These are phyloP conservation scores for Neofelis nebulosa DNA, from an alignment of 2,113 vertebrate genomes.

Conservation along the genomic window DNA sequence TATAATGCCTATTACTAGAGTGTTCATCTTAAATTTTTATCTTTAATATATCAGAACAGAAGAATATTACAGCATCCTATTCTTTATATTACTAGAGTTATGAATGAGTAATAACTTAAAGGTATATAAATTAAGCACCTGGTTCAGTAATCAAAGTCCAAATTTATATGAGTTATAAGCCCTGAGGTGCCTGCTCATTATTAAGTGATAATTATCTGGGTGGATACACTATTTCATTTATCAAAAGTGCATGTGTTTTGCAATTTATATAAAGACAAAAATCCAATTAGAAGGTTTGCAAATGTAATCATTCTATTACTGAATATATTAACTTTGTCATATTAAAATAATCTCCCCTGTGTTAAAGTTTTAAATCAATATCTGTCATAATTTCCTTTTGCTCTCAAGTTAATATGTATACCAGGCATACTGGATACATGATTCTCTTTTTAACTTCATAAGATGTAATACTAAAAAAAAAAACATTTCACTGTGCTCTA, in stretches of 20 bases:
- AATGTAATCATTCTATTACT: slow-evolving; percentile 33
- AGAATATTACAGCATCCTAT: not conserved
- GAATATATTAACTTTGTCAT: slow-evolving; percentile 54
- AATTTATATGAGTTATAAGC: not conserved
- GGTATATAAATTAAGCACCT: not conserved
- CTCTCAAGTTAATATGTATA: slow-evolving; percentile 24
- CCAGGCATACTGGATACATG: not conserved
- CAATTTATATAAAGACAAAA: slow-evolving; percentile 56
- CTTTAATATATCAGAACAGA: not conserved
- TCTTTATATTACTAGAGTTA: slow-evolving; percentile 18
- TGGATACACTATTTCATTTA: slow-evolving; percentile 42
- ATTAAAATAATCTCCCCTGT: slow-evolving; percentile 38
- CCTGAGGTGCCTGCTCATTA: not conserved
- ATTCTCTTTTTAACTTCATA: not conserved
- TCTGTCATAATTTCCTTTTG: slow-evolving; percentile 45
- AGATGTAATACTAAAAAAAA: not conserved
- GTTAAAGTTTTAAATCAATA: slow-evolving; percentile 48
- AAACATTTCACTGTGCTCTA: slow-evolving; percentile 41
- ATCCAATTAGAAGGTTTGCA: slow-evolving; percentile 45
- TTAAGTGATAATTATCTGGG: slow-evolving; percentile 43
- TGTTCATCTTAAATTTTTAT: not conserved
- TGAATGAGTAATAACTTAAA: slow-evolving; percentile 4
- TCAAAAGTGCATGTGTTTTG: not conserved
- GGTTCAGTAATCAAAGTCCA: slow-evolving; percentile 20
- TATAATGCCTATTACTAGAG: not conserved